Conservation (phyloP, 2,113 vertebrate genomes). For the Arizona elegans region DNA sequence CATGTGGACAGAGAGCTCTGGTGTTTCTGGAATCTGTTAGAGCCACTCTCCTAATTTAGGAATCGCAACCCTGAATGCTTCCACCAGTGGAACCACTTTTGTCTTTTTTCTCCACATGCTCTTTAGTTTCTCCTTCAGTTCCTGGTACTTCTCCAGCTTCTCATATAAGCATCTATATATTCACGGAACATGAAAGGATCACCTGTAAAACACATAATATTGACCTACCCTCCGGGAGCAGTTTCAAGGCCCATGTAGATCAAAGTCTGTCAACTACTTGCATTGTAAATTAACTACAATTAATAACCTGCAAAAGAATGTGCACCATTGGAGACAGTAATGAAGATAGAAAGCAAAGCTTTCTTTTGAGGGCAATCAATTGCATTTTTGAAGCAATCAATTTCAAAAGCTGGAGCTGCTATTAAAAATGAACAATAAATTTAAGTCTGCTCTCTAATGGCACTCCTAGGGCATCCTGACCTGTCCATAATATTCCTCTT, state of each 20-base stretch:
- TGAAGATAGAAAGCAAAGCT: not conserved
- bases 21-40: not conserved
- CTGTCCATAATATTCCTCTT: not conserved
- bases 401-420: not conserved
- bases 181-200: not conserved
- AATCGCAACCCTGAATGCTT: not conserved
- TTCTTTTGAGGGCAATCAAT: not conserved
- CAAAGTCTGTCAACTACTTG: constrained; percentile 13
- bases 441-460: constrained; percentile 7
- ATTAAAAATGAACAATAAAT: not conserved
- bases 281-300: constrained; percentile 15
- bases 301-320: constrained; percentile 19
- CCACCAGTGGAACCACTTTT: not conserved
- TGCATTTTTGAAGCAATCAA: not conserved
- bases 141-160: not conserved
- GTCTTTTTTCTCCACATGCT: not conserved
- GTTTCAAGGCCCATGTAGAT: constrained; percentile 1
- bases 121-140: not conserved
- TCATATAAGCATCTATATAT: not conserved
- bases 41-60: not conserved
- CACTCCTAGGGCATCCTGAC: not conserved
- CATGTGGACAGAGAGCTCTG: not conserved
- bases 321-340: not conserved
- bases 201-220: constrained; percentile 17
- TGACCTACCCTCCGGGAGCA: not conserved